A percentile compares a stretch with the other conserved stretches of the same genome.
phyloP scores from a whole-genome alignment of 2,113 vertebrate species.

The Clarias batrachus region DNA sequence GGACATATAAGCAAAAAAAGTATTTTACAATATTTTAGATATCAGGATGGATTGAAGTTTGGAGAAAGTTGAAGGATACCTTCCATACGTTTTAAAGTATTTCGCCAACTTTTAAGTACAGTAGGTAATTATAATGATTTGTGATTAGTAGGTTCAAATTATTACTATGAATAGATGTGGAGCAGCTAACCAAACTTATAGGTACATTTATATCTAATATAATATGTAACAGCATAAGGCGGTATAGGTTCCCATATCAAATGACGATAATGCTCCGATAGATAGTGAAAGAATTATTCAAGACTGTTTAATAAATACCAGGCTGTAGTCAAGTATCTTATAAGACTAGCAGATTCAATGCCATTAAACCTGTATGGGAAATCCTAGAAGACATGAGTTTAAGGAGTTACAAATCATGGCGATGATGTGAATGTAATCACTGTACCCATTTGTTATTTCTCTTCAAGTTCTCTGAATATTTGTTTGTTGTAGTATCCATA shows the following conservation, averaged over 20 bases:
- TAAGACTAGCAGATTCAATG: not conserved
- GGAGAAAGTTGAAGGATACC: not conserved
- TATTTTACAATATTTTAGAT: not conserved
- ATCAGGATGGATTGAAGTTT: not conserved
- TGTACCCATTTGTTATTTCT: not conserved
- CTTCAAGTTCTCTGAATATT: constrained; percentile 7
- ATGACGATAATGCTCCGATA: not conserved
- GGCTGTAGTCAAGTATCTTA: not conserved
- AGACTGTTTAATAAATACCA: not conserved
- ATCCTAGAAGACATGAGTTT: not conserved
- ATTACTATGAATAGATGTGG: not conserved
- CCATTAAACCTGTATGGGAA: not conserved
- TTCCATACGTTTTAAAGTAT: not conserved
- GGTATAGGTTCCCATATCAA: not conserved
- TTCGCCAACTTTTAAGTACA: not conserved
- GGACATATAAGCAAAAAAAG: not conserved
- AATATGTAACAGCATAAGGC: no score
- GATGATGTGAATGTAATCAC: not conserved
- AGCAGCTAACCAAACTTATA: not conserved
- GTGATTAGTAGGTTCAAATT: not conserved
- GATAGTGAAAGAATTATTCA: not conserved
- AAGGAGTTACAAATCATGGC: not conserved
- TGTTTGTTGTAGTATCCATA: constrained; percentile 86
- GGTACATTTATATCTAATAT: not conserved
- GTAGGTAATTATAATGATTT: not conserved